These are phyloP conservation scores for Danaus chrysippus DNA, from an alignment of 2,888 invertebrate species.

Conservation along the genomic window DNA sequence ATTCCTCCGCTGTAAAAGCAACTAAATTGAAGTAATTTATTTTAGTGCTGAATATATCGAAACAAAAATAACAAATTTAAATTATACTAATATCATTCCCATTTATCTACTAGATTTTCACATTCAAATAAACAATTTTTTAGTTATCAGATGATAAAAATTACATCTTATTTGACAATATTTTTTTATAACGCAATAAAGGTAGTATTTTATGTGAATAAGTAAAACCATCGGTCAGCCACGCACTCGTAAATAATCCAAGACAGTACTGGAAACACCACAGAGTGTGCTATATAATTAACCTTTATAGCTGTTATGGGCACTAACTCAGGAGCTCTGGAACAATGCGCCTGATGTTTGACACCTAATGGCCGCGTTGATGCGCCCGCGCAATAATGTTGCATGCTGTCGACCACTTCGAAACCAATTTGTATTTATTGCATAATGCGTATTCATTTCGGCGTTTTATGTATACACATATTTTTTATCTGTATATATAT, in stretches of 20 bases:
- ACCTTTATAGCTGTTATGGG: conserved; percentile 67
- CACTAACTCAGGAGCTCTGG: conserved; percentile 61
- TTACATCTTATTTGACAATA: background rate
- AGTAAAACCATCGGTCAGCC: conserved; percentile 39
- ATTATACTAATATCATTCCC: too few relatives aligned
- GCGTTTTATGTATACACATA: background rate
- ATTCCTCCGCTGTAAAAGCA: conserved; percentile 38
- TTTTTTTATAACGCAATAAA: background rate
- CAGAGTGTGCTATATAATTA: conserved; percentile 68
- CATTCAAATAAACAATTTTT: too few relatives aligned
- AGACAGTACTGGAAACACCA: conserved; percentile 55
- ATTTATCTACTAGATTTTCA: too few relatives aligned
- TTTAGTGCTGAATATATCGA: background rate
- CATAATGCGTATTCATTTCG: background rate
- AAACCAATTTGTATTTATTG: conserved; percentile 8
- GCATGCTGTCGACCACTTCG: conserved; percentile 26
- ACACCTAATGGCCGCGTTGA: conserved; percentile 63
- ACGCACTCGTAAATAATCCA: conserved; percentile 53
- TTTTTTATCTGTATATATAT: background rate
- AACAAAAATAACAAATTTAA: too few relatives aligned
- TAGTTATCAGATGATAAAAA: too few relatives aligned
- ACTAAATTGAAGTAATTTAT: background rate
- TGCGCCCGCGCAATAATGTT: conserved; percentile 55
- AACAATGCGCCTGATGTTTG: conserved; percentile 64
- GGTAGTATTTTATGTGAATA: conserved; percentile 12